A percentile compares a stretch with the other conserved stretches of the same genome.
Evolutionary conservation across 2,888 invertebrate species (phyloP).

Genomic region (Escarpia spicata): DNA sequence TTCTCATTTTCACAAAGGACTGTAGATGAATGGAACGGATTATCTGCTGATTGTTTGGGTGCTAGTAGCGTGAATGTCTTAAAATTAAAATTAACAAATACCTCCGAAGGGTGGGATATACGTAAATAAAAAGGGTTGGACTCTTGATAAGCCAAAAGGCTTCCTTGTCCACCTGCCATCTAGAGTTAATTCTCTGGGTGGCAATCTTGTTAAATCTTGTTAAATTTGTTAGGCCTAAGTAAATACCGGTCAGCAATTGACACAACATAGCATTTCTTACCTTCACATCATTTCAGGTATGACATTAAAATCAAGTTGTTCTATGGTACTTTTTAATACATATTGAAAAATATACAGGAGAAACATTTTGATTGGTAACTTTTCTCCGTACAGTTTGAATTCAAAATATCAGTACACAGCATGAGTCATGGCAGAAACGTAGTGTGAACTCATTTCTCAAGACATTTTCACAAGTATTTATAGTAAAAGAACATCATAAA

Average conservation of each 20-base stretch:
- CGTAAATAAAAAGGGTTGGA: too few relatives aligned
- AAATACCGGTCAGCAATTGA: not conserved
- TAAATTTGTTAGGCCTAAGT: too few relatives aligned
- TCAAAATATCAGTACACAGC: not conserved
- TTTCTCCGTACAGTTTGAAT: not conserved
- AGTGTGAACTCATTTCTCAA: not conserved
- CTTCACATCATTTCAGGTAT: not conserved
- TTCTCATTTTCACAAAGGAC: too few relatives aligned
- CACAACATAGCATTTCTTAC: not conserved
- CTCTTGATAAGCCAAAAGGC: too few relatives aligned
- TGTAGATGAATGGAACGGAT: too few relatives aligned
- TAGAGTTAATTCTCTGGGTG: too few relatives aligned
- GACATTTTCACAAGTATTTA: not conserved
- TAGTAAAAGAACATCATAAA: not conserved
- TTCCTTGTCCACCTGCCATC: too few relatives aligned
- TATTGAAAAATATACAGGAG: not conserved
- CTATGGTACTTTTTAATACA: not conserved
- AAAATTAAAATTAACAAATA: too few relatives aligned
- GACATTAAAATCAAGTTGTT: not conserved
- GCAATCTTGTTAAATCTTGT: too few relatives aligned
- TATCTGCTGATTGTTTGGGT: too few relatives aligned
- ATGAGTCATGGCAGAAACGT: not conserved
- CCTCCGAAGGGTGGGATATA: too few relatives aligned
- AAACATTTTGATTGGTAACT: not conserved
- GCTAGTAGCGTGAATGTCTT: too few relatives aligned